Evolutionary conservation across 2,888 invertebrate genomes (phyloP).

Genomic region (Andrena trimmerana): DNA sequence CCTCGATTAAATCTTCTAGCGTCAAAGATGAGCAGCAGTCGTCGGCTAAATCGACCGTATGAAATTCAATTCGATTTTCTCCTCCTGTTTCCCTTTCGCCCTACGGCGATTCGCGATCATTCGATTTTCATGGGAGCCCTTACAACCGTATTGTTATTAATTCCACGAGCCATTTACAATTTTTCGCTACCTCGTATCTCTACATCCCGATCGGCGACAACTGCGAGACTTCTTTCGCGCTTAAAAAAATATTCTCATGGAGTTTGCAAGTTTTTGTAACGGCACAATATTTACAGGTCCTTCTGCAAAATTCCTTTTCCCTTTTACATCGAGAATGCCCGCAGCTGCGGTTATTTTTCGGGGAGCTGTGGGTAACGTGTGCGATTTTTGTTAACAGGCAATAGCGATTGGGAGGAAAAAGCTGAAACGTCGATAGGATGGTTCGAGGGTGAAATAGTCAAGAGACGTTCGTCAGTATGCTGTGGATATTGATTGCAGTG

Average conservation of each 20-base stretch:
- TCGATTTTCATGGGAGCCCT: slow-evolving; percentile 59
- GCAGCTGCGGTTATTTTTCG: background rate
- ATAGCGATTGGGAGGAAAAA: slow-evolving; percentile 32
- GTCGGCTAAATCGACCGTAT: slow-evolving; percentile 55
- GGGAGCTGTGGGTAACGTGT: background rate
- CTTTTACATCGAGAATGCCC: background rate
- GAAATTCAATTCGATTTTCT: slow-evolving; percentile 63
- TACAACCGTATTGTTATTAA: slow-evolving; percentile 69
- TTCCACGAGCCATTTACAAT: slow-evolving; percentile 37
- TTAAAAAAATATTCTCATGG: no score
- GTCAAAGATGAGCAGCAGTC: slow-evolving; percentile 39
- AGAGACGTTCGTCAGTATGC: slow-evolving; percentile 77
- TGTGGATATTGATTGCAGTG: slow-evolving; percentile 79
- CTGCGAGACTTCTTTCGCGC: no score
- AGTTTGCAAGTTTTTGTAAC: no score
- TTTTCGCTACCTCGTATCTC: background rate
- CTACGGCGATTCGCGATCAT: slow-evolving; percentile 67
- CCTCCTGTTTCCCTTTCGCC: slow-evolving; percentile 19
- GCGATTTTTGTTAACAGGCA: slow-evolving; percentile 16
- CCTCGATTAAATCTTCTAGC: slow-evolving; percentile 63
- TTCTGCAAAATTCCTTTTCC: background rate
- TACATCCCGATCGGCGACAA: background rate
- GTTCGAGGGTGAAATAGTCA: slow-evolving; percentile 71
- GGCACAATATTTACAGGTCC: no score
- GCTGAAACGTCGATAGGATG: slow-evolving; percentile 66